A percentile compares a stretch with the other conserved stretches of the same genome.
Conservation (phyloP, 2,888 invertebrate species). For the Drosophila sordidula region DNA sequence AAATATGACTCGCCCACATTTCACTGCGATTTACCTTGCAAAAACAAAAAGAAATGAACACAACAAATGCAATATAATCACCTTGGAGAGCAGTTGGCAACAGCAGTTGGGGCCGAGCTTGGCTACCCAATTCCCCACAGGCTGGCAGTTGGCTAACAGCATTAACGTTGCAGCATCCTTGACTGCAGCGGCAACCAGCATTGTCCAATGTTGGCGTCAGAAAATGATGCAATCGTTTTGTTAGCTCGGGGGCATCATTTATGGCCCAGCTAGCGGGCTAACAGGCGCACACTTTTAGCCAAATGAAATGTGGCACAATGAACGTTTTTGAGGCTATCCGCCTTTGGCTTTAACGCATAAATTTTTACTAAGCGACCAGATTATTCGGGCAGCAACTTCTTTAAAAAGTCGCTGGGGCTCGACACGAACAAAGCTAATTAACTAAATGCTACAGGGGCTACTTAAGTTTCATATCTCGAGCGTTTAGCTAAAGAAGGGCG, state of each 20-base stretch:
- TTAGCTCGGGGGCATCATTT: slow-evolving; percentile 71
- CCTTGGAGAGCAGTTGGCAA: slow-evolving; percentile 45
- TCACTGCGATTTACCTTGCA: slow-evolving; percentile 31
- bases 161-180: slow-evolving; percentile 45
- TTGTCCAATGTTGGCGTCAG: slow-evolving; percentile 26
- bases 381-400: slow-evolving; percentile 14
- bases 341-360: slow-evolving; percentile 37
- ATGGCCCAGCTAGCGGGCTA: slow-evolving; percentile 23
- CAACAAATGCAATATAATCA: slow-evolving; percentile 72
- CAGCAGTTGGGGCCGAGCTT: not conserved
- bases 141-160: slow-evolving; percentile 60
- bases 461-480: slow-evolving; percentile 16
- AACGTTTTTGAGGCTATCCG: slow-evolving; percentile 31
- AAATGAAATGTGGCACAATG: slow-evolving; percentile 75
- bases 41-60: slow-evolving; percentile 51
- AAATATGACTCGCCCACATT: slow-evolving; percentile 50
- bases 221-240: slow-evolving; percentile 60
- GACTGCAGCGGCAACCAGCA: slow-evolving; percentile 18
- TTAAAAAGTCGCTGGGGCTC: slow-evolving; percentile 20
- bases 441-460: slow-evolving; percentile 40
- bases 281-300: slow-evolving; percentile 62
- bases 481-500: not conserved
- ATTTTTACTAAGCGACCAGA: slow-evolving; percentile 22
- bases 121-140: slow-evolving; percentile 50
- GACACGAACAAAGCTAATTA: slow-evolving; percentile 51